phyloP scores from a whole-genome alignment of 2,113 vertebrate species.

The Labrus mixtus region DNA sequence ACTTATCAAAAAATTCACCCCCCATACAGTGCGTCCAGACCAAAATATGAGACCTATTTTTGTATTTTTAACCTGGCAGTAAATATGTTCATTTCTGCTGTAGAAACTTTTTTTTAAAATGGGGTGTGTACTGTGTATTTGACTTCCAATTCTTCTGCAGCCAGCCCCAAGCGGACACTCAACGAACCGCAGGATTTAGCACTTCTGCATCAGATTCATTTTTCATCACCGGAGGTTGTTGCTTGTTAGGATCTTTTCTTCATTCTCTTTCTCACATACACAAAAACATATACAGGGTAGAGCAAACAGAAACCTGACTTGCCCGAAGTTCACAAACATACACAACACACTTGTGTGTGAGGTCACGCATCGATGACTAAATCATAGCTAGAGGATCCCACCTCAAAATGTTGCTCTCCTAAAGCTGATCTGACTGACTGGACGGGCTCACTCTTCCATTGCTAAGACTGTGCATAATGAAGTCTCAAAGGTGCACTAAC shows the following conservation, averaged over 20 bases:
- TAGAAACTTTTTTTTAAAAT: too few relatives aligned
- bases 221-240: too few relatives aligned
- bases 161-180: too few relatives aligned
- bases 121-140: too few relatives aligned
- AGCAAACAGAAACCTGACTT: slow-evolving; percentile 3
- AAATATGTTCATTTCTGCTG: too few relatives aligned
- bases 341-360: slow-evolving; percentile 46
- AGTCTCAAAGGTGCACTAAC: slow-evolving; percentile 18
- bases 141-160: too few relatives aligned
- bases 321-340: slow-evolving; percentile 38
- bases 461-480: slow-evolving; percentile 38
- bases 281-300: neutral
- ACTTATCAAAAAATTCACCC: too few relatives aligned
- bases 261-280: neutral
- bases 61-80: too few relatives aligned
- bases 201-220: too few relatives aligned
- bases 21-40: too few relatives aligned
- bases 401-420: slow-evolving; percentile 30
- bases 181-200: too few relatives aligned
- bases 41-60: too few relatives aligned
- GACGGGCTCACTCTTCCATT: slow-evolving; percentile 29
- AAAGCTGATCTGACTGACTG: slow-evolving; percentile 45
- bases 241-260: neutral
- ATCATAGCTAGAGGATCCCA: slow-evolving; percentile 42
- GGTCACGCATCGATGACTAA: slow-evolving; percentile 33